Evolutionary conservation across 2,797 vertebrate species (phyloP), one percentile per base, ranked within the genome.

Genomic region (Acrossocheilus fasciatus): DNA sequence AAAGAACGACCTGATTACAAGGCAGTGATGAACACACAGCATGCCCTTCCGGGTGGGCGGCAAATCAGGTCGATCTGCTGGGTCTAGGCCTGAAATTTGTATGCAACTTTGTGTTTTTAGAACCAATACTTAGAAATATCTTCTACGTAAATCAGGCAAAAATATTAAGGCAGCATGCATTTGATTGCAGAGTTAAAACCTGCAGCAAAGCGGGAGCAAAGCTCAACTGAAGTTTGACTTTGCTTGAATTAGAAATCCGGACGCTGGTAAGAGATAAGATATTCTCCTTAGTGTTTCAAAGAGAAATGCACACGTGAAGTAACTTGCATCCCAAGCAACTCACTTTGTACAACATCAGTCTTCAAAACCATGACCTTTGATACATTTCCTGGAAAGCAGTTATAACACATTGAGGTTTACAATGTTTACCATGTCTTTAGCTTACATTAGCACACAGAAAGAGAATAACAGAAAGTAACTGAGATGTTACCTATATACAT

Each of bases 181-280:
- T 66, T 23, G 43, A 66, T 45, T 47, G 36, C n/a, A 34, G 5
- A 39, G 41, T 23, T 50, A 10, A 76, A 66, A 50, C 14, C 8
- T 20, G 23, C 9, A 47, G 39, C 12, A 20, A 76, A 26, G 2
- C 34, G n/a, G n/a, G 75, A 79, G 75, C 68, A 81, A 86, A 81
- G 84, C 59, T 90, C 78, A 83, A 68, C 47, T 20, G 6, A 90
- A 91, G 91, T 90, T 89, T 84, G 92, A 83, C 69, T 30, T 84
- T 76, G 73, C 68, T 87, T 85, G 20, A 88, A 83, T 81, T 76
- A 82, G 68, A 66, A 72, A 79, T 85, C 0, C 0, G 84, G 91
- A 92, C 89, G 92, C 0, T 1, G 59, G 34, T 20, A 26, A 68
- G 11, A 54, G 84, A 54, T 47, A 52, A 88, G 88, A 91, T 86